A percentile compares a stretch with the other conserved stretches of the same genome.
Evolutionary conservation across 2,888 invertebrate genomes (phyloP).

Genomic region (Cybosia mesomella): DNA sequence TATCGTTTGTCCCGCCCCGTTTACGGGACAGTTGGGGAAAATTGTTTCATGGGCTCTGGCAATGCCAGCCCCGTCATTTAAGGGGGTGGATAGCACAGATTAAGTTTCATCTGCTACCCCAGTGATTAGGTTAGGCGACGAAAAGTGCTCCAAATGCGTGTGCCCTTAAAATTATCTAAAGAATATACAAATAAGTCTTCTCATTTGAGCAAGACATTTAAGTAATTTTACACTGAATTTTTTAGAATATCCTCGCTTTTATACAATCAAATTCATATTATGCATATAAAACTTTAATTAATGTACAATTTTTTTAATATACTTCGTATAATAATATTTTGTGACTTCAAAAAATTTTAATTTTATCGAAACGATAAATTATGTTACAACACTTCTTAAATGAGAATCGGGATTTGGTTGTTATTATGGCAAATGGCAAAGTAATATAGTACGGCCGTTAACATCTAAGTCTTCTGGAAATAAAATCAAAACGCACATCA

Average conservation of each 20-base stretch:
- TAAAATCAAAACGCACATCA: too few relatives aligned
- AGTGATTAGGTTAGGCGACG: not conserved
- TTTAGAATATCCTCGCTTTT: conserved; percentile 36
- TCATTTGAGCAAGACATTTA: conserved; percentile 45
- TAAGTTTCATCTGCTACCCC: not conserved
- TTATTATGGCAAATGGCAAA: not conserved
- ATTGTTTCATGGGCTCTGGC: too few relatives aligned
- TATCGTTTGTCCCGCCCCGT: too few relatives aligned
- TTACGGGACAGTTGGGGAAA: too few relatives aligned
- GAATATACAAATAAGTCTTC: conserved; percentile 30
- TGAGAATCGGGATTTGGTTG: not conserved
- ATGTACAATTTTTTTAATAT: conserved; percentile 14
- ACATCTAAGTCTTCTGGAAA: not conserved
- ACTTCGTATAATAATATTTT: conserved; percentile 5
- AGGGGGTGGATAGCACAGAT: too few relatives aligned
- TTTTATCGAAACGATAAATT: not conserved
- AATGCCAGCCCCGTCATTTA: too few relatives aligned
- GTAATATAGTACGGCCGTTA: too few relatives aligned
- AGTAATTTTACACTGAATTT: conserved; percentile 22
- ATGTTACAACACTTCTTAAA: not conserved
- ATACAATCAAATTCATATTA: conserved; percentile 20
- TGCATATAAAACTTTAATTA: conserved; percentile 18
- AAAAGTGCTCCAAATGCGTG: not conserved
- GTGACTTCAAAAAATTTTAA: not conserved
- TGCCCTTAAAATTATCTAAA: conserved; percentile 30